phyloP scores from a whole-genome alignment of 2,797 vertebrate species.

The Prionace glauca region DNA sequence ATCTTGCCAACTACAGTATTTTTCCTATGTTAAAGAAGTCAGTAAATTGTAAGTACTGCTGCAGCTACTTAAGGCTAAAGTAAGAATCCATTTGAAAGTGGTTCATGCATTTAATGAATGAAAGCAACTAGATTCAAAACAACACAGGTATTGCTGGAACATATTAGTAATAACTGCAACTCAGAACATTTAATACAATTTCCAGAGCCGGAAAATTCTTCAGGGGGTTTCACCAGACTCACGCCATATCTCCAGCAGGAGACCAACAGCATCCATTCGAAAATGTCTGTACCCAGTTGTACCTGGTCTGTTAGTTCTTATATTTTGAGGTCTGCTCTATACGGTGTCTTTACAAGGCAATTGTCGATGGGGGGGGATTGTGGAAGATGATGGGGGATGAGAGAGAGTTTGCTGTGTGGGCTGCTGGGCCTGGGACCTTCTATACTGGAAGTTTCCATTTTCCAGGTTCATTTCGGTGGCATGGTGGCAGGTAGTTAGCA shows the following conservation, averaged over 20 bases:
- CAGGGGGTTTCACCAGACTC: neutral
- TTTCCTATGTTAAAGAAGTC: neutral
- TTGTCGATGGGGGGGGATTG: neutral
- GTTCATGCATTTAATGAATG: neutral
- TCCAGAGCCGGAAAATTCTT: neutral
- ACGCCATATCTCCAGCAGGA: neutral
- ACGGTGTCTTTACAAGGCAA: neutral
- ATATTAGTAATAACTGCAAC: neutral
- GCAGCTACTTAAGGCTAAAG: neutral
- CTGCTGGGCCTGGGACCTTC: neutral
- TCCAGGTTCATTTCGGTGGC: neutral
- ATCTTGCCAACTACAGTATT: neutral
- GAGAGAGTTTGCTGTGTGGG: no score
- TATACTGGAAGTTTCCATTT: neutral
- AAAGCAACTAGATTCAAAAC: neutral
- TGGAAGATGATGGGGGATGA: no score
- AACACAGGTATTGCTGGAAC: neutral
- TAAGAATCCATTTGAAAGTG: neutral
- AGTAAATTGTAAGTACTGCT: neutral
- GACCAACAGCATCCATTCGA: neutral
- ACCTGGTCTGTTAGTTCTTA: neutral
- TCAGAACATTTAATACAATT: neutral
- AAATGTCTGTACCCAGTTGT: neutral
- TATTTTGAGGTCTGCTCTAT: neutral
- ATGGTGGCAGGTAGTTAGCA: no score